Conservation (phyloP, 2,113 vertebrate genomes). For the Tetrao urogallus region DNA sequence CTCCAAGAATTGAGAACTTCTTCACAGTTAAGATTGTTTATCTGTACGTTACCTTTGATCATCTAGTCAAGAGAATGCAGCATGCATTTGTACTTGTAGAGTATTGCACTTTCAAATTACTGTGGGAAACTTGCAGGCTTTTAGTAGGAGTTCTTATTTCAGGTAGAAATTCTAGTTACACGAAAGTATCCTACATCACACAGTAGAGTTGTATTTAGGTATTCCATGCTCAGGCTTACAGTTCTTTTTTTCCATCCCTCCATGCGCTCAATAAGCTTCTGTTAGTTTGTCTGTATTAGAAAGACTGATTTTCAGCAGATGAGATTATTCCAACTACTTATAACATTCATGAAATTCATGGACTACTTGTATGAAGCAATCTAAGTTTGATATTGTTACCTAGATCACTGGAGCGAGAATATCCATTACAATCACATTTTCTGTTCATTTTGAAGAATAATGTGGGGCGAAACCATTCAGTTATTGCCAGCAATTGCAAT, state of each 20-base stretch:
- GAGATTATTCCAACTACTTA: neutral
- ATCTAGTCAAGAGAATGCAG: neutral
- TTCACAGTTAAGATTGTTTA: neutral
- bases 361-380: neutral
- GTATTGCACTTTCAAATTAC: neutral
- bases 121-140: neutral
- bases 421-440: conserved; percentile 47
- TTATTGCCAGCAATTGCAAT: neutral
- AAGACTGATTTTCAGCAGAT: neutral
- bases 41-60: neutral
- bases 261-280: neutral
- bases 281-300: neutral
- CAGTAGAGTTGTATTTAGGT: neutral
- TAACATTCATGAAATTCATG: neutral
- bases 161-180: neutral
- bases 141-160: neutral
- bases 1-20: neutral
- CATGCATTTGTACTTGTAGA: neutral
- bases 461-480: neutral
- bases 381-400: neutral
- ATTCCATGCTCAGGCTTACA: neutral
- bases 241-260: rapidly evolving
- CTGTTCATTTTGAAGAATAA: conserved; percentile 21
- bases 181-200: neutral
- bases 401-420: neutral